Evolutionary conservation across 2,888 invertebrate genomes (phyloP).

Genomic region (Parnassius mnemosyne): DNA sequence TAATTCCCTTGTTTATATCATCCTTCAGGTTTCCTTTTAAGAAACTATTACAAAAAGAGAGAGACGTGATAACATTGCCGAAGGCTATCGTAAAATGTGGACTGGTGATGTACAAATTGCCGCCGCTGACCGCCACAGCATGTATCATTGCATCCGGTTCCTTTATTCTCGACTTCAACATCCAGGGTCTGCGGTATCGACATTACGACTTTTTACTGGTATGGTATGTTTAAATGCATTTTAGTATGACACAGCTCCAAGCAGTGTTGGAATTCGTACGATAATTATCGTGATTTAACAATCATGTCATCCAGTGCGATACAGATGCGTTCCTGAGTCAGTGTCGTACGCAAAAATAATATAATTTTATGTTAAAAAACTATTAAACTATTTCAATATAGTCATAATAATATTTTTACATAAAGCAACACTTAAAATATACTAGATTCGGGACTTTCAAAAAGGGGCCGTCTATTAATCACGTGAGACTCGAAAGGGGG

Average conservation of each 20-base stretch:
- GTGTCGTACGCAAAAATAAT: too few species aligned
- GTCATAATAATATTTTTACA: too few species aligned
- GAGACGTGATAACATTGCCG: conserved; percentile 59
- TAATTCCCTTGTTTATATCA: background rate
- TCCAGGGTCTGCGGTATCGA: conserved; percentile 68
- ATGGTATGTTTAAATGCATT: conserved; percentile 28
- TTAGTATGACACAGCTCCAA: background rate
- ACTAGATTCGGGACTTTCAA: too few species aligned
- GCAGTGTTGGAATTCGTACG: too few species aligned
- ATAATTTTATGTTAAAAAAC: too few species aligned
- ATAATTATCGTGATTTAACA: too few species aligned
- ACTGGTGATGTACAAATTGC: conserved; percentile 69
- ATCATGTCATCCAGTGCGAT: too few species aligned
- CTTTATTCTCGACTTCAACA: conserved; percentile 74
- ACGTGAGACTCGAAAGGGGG: too few species aligned
- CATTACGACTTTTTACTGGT: conserved; percentile 69
- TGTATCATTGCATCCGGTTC: conserved; percentile 71
- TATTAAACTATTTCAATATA: too few species aligned
- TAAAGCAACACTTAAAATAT: too few species aligned
- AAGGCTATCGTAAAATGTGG: conserved; percentile 75
- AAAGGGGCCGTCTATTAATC: too few species aligned
- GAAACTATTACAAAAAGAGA: conserved; percentile 56
- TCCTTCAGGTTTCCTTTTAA: conserved; percentile 66
- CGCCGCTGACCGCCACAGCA: conserved; percentile 65
- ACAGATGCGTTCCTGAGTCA: too few species aligned